phyloP scores from a whole-genome alignment of 2,797 vertebrate species.

The Myripristis jacobus region DNA sequence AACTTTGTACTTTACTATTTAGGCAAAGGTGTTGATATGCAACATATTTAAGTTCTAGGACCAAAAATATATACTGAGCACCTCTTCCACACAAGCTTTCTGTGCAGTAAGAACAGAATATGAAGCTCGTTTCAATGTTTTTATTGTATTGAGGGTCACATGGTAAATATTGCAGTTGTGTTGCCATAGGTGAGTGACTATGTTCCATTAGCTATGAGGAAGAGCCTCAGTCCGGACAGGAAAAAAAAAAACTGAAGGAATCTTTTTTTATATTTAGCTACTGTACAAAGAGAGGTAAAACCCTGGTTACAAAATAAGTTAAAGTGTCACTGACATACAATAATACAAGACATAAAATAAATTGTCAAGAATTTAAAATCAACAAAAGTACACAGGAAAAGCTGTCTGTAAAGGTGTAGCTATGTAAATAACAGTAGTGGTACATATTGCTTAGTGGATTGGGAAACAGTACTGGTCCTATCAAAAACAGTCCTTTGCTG shows the following conservation, averaged over 20 bases:
- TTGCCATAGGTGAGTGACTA: slow-evolving; percentile 12
- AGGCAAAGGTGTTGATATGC: too few species aligned
- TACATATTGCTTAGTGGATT: neutral
- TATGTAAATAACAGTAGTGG: neutral
- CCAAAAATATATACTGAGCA: neutral
- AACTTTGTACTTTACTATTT: too few species aligned
- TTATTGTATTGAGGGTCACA: slow-evolving; percentile 45
- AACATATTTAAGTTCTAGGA: too few species aligned
- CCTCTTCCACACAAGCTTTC: neutral
- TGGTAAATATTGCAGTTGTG: slow-evolving; percentile 2
- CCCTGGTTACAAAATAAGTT: slow-evolving; percentile 58
- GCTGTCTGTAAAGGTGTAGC: neutral
- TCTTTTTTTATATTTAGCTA: neutral
- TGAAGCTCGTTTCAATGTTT: neutral
- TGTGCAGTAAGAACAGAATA: slow-evolving; percentile 18
- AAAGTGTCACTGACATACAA: slow-evolving; percentile 29
- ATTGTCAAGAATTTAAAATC: neutral
- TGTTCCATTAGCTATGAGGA: neutral
- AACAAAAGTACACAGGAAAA: neutral
- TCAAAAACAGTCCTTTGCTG: neutral
- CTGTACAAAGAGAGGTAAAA: slow-evolving; percentile 30
- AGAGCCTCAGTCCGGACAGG: slow-evolving; percentile 10
- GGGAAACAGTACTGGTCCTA: neutral
- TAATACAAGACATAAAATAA: slow-evolving; percentile 8
- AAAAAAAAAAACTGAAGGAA: slow-evolving; percentile 2